Conservation (phyloP, 2,797 vertebrate genomes). For the Garrulus glandarius region DNA sequence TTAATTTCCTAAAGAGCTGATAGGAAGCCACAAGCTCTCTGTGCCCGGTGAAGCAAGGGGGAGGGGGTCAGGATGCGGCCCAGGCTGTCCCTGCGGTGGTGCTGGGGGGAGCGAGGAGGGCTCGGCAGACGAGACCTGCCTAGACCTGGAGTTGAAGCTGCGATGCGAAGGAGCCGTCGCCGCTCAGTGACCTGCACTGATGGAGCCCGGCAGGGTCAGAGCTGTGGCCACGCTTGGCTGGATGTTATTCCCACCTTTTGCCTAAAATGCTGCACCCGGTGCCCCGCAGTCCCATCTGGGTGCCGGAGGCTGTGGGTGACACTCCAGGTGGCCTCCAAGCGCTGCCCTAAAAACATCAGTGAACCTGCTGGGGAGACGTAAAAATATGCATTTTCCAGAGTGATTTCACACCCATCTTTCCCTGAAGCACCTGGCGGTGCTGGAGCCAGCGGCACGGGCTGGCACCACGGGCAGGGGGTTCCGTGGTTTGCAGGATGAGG, state of each 20-base stretch:
- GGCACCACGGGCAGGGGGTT: neutral
- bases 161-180: accelerated
- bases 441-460: accelerated
- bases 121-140: neutral
- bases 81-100: neutral
- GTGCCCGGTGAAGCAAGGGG: neutral
- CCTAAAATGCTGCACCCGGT: accelerated
- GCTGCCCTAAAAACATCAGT: neutral
- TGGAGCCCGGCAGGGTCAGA: neutral
- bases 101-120: neutral
- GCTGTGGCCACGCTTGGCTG: neutral
- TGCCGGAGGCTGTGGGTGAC: neutral
- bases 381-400: neutral
- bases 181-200: neutral
- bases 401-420: neutral
- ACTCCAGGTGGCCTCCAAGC: neutral
- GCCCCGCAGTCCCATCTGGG: accelerated
- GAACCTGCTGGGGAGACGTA: neutral
- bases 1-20: constrained; percentile 68
- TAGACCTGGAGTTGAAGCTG: neutral
- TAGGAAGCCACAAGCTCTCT: constrained; percentile 58
- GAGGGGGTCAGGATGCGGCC: neutral
- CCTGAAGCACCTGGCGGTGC: neutral
- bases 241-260: neutral
- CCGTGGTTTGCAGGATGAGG: neutral